phyloP scores from a whole-genome alignment of 2,797 vertebrate species.

The Premnoplex brunnescens region DNA sequence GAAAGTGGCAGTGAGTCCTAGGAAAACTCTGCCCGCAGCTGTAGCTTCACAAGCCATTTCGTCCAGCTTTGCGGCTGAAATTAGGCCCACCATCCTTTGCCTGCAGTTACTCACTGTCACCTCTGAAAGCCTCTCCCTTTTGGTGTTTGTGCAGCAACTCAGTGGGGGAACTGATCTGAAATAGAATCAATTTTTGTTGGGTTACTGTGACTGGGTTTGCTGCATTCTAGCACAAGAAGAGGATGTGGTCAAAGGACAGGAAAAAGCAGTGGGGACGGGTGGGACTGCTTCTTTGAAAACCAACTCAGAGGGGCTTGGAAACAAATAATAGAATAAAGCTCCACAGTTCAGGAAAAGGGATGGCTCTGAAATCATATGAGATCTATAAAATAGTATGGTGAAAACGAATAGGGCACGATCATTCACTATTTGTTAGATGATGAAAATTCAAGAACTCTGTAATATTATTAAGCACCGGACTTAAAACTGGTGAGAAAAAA shows the following conservation, averaged over 20 bases:
- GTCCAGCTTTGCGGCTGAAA: not conserved
- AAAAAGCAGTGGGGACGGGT: not conserved
- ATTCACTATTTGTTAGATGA: not conserved
- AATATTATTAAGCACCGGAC: not conserved
- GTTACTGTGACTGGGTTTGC: not conserved
- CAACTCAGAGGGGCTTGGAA: not conserved
- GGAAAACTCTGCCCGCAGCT: not conserved
- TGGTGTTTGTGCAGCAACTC: not conserved
- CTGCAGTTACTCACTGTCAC: rapidly evolving
- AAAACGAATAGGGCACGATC: not conserved
- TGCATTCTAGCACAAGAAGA: not conserved
- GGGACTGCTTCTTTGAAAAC: not conserved
- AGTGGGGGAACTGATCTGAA: not conserved
- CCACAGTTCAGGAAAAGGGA: not conserved
- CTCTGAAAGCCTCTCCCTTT: not conserved
- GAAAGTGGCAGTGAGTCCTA: not conserved
- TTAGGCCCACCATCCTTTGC: not conserved
- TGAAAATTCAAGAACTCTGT: not conserved
- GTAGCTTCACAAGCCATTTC: not conserved
- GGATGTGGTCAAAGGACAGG: not conserved
- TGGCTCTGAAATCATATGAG: not conserved
- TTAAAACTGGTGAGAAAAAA: not conserved
- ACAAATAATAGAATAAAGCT: not conserved
- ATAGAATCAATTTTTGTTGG: not conserved
- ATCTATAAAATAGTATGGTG: not conserved